These are phyloP conservation scores for Pseudomyrmex concolor DNA, from an alignment of 1,140 invertebrate genomes.

Conservation along the genomic window DNA sequence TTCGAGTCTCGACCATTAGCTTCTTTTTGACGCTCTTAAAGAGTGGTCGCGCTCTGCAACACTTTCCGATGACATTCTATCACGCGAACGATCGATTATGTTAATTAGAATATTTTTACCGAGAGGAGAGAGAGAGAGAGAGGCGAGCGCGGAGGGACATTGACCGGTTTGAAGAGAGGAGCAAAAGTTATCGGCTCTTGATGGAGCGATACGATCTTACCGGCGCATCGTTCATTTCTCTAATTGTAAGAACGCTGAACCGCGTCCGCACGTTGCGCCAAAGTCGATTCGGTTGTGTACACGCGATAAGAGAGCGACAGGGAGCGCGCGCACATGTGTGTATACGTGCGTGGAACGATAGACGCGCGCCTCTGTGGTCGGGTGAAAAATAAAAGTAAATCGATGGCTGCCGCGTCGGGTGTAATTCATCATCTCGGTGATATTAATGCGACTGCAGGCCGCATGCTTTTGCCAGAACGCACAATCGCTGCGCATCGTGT, in stretches of 20 bases:
- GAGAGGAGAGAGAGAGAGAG: too few relatives aligned
- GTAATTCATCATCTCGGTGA: slow-evolving; percentile 77
- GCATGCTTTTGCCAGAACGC: slow-evolving; percentile 45
- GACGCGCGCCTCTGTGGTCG: slow-evolving; percentile 22
- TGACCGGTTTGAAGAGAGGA: neutral
- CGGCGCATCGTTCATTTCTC: slow-evolving; percentile 30
- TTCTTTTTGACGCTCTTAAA: slow-evolving; percentile 3
- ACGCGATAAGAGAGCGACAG: slow-evolving; percentile 62
- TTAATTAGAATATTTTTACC: slow-evolving; percentile 2
- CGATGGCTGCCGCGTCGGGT: slow-evolving; percentile 37
- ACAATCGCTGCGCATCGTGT: slow-evolving; percentile 23
- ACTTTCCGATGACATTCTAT: neutral
- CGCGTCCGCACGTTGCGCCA: slow-evolving; percentile 1
- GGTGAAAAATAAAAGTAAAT: slow-evolving; percentile 69
- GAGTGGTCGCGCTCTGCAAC: neutral
- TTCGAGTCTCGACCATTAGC: neutral
- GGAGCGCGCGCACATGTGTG: neutral
- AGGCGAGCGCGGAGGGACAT: too few relatives aligned
- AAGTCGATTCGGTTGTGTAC: slow-evolving; percentile 49
- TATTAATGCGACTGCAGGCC: slow-evolving; percentile 76
- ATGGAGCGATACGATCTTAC: slow-evolving; percentile 26
- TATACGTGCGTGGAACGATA: slow-evolving; percentile 44
- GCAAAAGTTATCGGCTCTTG: neutral
- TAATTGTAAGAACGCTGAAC: slow-evolving; percentile 25
- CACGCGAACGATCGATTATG: neutral